These are phyloP conservation scores for Melinopterus prodromus DNA, from an alignment of 2,888 invertebrate species.

Conservation along the genomic window DNA sequence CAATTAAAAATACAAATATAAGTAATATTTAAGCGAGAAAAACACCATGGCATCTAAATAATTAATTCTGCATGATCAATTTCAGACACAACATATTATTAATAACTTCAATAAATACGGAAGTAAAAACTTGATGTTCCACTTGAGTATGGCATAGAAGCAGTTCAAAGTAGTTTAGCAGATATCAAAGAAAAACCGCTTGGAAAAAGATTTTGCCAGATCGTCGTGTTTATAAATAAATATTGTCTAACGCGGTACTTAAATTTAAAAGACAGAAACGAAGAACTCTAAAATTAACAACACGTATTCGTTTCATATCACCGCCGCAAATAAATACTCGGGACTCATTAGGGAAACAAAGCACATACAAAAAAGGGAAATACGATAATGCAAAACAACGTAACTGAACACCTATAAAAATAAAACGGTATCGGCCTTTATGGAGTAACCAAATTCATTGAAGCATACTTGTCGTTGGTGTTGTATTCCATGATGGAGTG, in stretches of 20 bases:
- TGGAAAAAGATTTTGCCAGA: neutral
- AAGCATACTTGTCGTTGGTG: neutral
- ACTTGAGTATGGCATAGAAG: neutral
- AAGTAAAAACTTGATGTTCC: neutral
- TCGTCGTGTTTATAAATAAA: neutral
- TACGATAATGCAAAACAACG: neutral
- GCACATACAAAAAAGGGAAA: neutral
- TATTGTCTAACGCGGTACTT: neutral
- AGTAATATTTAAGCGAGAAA: too few relatives aligned
- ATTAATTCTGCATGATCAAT: too few relatives aligned
- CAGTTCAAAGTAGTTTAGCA: neutral
- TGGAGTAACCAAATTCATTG: neutral
- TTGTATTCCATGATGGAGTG: neutral
- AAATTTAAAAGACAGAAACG: neutral
- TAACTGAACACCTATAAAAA: neutral
- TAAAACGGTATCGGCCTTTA: neutral
- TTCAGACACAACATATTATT: too few relatives aligned
- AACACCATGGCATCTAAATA: too few relatives aligned
- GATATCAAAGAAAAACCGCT: neutral
- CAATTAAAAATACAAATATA: slow-evolving; percentile 51
- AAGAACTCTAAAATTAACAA: too few relatives aligned
- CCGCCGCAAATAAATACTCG: neutral
- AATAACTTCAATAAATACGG: neutral
- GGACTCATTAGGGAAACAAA: neutral
- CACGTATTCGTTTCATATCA: neutral